Base-by-base conservation (phyloP, 2,113 vertebrate species). In the Trichechus manatus region DNA sequence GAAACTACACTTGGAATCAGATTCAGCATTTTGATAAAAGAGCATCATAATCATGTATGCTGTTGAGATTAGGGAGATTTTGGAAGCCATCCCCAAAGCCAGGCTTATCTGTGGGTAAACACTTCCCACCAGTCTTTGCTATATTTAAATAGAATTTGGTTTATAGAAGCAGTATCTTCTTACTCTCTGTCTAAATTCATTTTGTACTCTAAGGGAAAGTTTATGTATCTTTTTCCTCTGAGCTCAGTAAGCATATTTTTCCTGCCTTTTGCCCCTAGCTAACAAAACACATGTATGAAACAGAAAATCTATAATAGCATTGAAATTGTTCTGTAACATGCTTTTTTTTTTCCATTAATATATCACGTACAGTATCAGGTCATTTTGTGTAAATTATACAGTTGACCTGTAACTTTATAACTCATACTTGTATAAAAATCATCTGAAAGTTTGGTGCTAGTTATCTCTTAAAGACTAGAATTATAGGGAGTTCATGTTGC, bases 111-210 rank as follows among this genome's bases (percentile, higher is more conserved):
- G 8, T 59, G 39, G 15, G 39, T 92, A 87, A 87, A 87, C 27
- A 47, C 64, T 75, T 72, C 25, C 53, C 47, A 82, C 20, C 4
- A 29, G 17, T 87, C 33, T 94, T 79, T 89, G 17, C 59, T 83
- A 82, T 89, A 92, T 94, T 56, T 83, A 93, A 68, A 23, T 93
- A 17, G 83, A 61, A 74, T 87, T 81, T 91, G 44, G 19, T 85
- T 87, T 83, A 31, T 72, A 70, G 74, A 84, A n/a, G 36, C 1
- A 33, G 1, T 36, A 44, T 66, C 42, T 50, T 88, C 70, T 72
- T 50, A 29, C 1, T 33, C 0, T 77, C 79, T 25, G 31, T 89
- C n/a, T 89, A 53, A 17, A 29, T 56, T 89, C 27, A 75, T 20
- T 92, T 93, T 50, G 6, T 83, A 83, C 42, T 72, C 33, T 6